Conservation (phyloP, 1,140 invertebrate genomes). For the Drosophila ficusphila region DNA sequence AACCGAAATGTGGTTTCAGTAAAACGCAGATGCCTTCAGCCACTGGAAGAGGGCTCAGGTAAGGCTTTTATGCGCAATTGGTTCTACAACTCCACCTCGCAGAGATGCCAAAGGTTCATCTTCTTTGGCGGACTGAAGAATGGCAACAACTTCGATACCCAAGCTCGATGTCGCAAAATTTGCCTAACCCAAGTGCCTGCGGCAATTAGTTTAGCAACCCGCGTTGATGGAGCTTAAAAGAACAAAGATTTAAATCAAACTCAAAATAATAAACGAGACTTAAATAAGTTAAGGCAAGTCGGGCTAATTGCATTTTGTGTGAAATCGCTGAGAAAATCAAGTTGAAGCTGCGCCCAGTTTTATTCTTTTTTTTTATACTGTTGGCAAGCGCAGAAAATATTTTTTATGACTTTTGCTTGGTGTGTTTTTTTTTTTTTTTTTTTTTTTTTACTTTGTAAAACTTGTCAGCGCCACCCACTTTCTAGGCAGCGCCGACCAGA, state of each 20-base stretch:
- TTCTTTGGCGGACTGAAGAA: slow-evolving; percentile 13
- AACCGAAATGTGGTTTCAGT: neutral
- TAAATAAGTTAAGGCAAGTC: slow-evolving; percentile 14
- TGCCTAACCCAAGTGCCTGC: neutral
- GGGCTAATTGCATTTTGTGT: slow-evolving; percentile 52
- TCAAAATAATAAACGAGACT: slow-evolving; percentile 33
- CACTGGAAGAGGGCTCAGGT: neutral
- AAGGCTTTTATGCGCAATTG: slow-evolving; percentile 19
- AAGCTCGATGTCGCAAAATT: slow-evolving; percentile 6
- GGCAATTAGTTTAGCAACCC: neutral
- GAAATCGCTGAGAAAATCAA: slow-evolving; percentile 37
- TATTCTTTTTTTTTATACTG: slow-evolving; percentile 1
- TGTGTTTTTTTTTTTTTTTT: slow-evolving; percentile 20
- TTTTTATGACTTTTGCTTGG: slow-evolving; percentile 32
- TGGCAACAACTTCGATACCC: slow-evolving; percentile 30
- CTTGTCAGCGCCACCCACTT: slow-evolving; percentile 78
- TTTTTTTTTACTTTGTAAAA: slow-evolving; percentile 27
- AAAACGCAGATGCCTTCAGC: slow-evolving; percentile 5
- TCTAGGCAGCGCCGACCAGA: slow-evolving; percentile 36
- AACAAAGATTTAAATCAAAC: slow-evolving; percentile 19
- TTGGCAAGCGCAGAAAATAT: slow-evolving; percentile 55
- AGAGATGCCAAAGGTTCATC: slow-evolving; percentile 20
- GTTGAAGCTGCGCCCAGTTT: slow-evolving; percentile 70
- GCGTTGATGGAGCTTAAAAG: slow-evolving; percentile 2
- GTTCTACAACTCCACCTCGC: slow-evolving; percentile 27